Evolutionary conservation across 2,797 vertebrate genomes (phyloP).

Genomic region (Ceryle rudis): DNA sequence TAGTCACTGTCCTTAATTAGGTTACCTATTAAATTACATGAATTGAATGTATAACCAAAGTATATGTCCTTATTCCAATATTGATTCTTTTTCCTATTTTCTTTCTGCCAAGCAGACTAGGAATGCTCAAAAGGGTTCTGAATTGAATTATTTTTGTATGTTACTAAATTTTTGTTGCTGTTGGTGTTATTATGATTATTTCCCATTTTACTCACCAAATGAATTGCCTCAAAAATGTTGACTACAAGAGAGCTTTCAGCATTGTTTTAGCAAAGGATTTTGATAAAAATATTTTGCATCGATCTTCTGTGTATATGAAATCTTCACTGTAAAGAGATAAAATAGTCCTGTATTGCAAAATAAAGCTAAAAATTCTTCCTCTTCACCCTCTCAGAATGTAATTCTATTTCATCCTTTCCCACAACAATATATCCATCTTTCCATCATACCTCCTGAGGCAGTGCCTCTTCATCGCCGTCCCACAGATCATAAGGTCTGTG

Average conservation of each 20-base stretch:
- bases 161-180: not conserved
- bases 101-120: not conserved
- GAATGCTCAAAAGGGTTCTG: not conserved
- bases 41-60: not conserved
- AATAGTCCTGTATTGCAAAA: not conserved
- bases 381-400: not conserved
- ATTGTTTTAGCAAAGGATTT: not conserved
- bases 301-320: not conserved
- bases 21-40: not conserved
- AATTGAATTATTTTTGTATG: not conserved
- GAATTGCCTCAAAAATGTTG: not conserved
- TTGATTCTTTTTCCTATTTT: not conserved
- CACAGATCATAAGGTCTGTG: not conserved
- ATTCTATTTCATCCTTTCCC: not conserved
- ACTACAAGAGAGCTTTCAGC: not conserved
- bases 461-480: fast-evolving
- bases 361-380: not conserved
- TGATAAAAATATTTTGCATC: not conserved
- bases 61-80: not conserved
- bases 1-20: not conserved
- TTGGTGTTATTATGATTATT: not conserved
- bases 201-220: not conserved
- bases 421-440: not conserved
- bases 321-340: not conserved
- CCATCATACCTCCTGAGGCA: not conserved